phyloP scores from a whole-genome alignment of 2,888 invertebrate species.

The Amaurobius ferox region DNA sequence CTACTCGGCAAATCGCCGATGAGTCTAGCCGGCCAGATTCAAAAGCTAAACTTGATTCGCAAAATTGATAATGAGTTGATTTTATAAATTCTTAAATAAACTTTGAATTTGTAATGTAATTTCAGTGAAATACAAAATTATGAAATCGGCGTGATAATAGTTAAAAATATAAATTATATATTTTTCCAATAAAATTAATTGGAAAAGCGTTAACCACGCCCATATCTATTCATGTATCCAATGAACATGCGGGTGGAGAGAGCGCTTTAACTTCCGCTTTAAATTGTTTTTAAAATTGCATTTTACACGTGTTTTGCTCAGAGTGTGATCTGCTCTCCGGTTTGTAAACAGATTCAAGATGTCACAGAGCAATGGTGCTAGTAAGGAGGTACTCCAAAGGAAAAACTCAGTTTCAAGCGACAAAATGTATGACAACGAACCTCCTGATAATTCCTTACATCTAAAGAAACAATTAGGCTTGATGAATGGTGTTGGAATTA shows the following conservation, averaged over 20 bases:
- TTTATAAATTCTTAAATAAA: no score
- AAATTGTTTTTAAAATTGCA: conserved; percentile 10
- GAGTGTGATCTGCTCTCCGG: not conserved
- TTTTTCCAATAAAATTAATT: no score
- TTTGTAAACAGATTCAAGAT: not conserved
- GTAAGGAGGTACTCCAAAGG: not conserved
- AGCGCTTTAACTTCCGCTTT: not conserved
- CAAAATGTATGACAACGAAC: not conserved
- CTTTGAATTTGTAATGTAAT: no score
- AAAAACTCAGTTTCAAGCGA: not conserved
- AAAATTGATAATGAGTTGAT: no score
- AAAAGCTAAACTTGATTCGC: no score
- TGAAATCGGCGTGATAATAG: no score
- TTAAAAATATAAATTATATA: no score
- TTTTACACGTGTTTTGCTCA: not conserved
- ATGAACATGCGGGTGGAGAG: not conserved
- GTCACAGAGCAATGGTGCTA: not conserved
- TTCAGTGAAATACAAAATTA: no score
- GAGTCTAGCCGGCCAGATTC: no score
- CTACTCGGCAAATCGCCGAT: no score
- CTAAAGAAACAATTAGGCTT: conserved; percentile 91
- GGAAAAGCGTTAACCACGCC: not conserved
- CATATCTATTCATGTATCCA: not conserved
- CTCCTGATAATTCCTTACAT: conserved; percentile 79
- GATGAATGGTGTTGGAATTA: conserved; percentile 92